A percentile compares a stretch with the other conserved stretches of the same genome.
Conservation (phyloP, 2,113 vertebrate species). For the Onychostoma macrolepis region DNA sequence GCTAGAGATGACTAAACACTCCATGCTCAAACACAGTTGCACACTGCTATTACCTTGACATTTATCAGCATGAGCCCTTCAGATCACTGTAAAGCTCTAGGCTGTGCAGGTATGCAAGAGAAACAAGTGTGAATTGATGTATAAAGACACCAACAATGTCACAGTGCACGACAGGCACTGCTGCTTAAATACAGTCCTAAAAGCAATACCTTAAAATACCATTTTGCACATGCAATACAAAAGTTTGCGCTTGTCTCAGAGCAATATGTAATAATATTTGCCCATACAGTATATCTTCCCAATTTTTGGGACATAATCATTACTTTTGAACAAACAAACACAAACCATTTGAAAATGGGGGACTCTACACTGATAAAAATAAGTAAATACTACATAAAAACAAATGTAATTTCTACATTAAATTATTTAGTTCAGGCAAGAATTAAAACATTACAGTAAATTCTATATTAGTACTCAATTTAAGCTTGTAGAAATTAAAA, state of each 20-base stretch:
- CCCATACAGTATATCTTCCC: too few relatives aligned
- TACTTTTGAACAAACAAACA: too few relatives aligned
- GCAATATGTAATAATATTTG: not conserved
- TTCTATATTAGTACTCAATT: too few relatives aligned
- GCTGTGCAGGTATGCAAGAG: not conserved
- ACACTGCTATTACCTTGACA: constrained; percentile 29
- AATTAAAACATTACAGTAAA: too few relatives aligned
- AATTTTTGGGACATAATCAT: too few relatives aligned
- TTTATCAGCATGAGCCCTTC: constrained; percentile 36
- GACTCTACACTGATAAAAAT: too few relatives aligned
- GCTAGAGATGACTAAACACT: not conserved
- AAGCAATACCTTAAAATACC: not conserved
- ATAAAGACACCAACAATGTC: not conserved
- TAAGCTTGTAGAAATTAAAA: too few relatives aligned
- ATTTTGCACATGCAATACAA: not conserved
- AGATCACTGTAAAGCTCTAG: constrained; percentile 13
- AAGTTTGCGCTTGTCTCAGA: not conserved
- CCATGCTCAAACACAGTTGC: constrained; percentile 1
- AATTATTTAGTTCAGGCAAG: too few relatives aligned
- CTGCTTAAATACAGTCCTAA: not conserved
- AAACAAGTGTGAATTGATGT: not conserved
- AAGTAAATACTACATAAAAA: too few relatives aligned
- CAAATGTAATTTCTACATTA: too few relatives aligned
- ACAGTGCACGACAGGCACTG: not conserved
- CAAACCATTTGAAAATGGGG: too few relatives aligned